phyloP scores from a whole-genome alignment of 1,140 invertebrate species.

The Sesamia nonagrioides region DNA sequence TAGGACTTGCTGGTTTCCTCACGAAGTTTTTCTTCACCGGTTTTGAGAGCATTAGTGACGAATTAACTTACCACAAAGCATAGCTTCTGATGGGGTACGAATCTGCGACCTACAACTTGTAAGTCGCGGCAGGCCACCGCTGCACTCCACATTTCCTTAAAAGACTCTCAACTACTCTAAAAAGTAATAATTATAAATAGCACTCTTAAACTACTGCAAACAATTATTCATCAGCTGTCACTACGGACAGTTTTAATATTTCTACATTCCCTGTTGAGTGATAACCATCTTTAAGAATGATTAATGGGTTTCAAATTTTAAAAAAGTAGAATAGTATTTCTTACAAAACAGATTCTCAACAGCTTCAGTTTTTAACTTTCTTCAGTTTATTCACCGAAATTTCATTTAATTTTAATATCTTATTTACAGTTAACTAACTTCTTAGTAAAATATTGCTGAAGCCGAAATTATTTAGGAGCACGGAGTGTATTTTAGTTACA shows the following conservation, averaged over 20 bases:
- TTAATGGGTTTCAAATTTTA: background rate
- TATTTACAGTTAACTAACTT: conserved; percentile 17
- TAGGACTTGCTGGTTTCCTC: no score
- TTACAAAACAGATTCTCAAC: background rate
- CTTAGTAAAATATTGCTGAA: background rate
- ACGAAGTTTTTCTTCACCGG: no score
- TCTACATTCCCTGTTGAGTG: background rate
- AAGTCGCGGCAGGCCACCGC: no score
- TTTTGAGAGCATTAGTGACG: no score
- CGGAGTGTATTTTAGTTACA: conserved; percentile 13
- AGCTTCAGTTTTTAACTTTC: conserved; percentile 10
- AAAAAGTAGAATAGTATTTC: background rate
- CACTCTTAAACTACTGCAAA: no score
- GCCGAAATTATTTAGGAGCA: conserved; percentile 10
- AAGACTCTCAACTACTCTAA: no score
- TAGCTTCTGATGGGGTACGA: no score
- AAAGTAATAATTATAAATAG: no score
- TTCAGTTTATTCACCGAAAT: conserved; percentile 10
- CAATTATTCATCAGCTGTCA: no score
- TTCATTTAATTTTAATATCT: conserved; percentile 19
- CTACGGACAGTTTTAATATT: background rate
- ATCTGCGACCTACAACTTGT: no score
- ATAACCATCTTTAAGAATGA: background rate
- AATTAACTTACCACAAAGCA: no score
- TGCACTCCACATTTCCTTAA: no score